phyloP scores from a whole-genome alignment of 2,797 vertebrate species.

The Xenentodon cancila region DNA sequence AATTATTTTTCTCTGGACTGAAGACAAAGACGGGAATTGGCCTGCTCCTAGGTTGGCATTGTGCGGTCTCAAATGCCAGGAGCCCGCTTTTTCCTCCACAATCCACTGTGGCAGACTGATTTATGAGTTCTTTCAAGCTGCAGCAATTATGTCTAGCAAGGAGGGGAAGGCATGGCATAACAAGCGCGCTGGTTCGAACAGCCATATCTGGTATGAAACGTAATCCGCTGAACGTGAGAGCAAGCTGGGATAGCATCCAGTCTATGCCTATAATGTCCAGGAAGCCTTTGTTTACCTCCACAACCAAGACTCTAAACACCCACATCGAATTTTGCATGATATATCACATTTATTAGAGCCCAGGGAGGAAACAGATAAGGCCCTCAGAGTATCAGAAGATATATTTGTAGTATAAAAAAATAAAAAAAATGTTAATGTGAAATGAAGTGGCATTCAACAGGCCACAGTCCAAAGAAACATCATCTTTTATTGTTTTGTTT shows the following conservation, averaged over 20 bases:
- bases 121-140: slow-evolving; percentile 74
- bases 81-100: slow-evolving; percentile 55
- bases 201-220: slow-evolving; percentile 66
- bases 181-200: slow-evolving; percentile 54
- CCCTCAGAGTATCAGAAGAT: slow-evolving; percentile 22
- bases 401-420: slow-evolving; percentile 30
- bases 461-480: slow-evolving; percentile 29
- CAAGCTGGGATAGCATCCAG: slow-evolving; percentile 54
- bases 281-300: slow-evolving; percentile 74
- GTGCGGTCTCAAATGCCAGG: slow-evolving; percentile 68
- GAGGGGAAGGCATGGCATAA: slow-evolving; percentile 50
- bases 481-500: slow-evolving; percentile 9
- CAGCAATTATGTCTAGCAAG: slow-evolving; percentile 60
- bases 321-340: slow-evolving; percentile 61
- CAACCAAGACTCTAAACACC: slow-evolving; percentile 49
- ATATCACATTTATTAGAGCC: slow-evolving; percentile 63
- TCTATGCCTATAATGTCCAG: slow-evolving; percentile 50
- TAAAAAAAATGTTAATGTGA: not conserved
- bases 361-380: slow-evolving; percentile 29
- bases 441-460: slow-evolving; percentile 32
- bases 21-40: slow-evolving; percentile 58
- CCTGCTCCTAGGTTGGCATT: slow-evolving; percentile 61
- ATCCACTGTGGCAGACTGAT: slow-evolving; percentile 69
- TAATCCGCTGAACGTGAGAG: slow-evolving; percentile 61
- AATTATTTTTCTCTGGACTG: slow-evolving; percentile 15